Base-by-base conservation (phyloP, 2,113 vertebrate genomes). In the Myrmecobius fasciatus region DNA sequence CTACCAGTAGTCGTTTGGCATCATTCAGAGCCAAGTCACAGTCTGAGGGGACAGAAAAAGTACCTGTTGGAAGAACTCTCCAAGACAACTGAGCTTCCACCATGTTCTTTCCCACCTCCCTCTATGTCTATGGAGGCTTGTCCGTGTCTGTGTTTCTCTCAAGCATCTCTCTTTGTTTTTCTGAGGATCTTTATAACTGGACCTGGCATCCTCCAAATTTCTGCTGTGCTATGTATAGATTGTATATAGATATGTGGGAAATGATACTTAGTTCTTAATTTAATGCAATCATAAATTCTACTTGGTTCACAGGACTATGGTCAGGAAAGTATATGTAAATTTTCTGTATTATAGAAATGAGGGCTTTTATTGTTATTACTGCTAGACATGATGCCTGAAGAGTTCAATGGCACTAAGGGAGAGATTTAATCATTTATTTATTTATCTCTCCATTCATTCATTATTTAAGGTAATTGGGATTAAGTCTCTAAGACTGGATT, bases 1-100 rank as follows among this genome's bases (percentile, higher is more conserved):
- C 97, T 48, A 60, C 25, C 91, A 97, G 0, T 91, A 98, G 49
- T 8, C 52, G 92, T 95, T 96, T 97, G 90, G 97, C 97, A 46
- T 97, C 91, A 2, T 53, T 2, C 90, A 97, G 93, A 2, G 53
- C 96, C 0, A 0, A 0, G 3, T 96, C 94, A 6, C 97, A 98
- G 12, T 94, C 97, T 98, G 96, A 2, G n/a, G 75, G 47, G 36
- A 43, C 17, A 83, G n/a, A 43, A 7, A 14, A 43, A 83, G n/a
- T 83, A 20, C 20, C n/a, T 43, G 7, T 83, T 83, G 67, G 67
- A 83, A 43, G 67, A 83, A 20, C 17, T 83, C 20, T 43, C n/a
- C 67, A 54, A 52, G 36, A 3, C 89, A 92, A 89, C 43, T 46
- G 89, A 47, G n/a, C 47, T 47, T 0, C 0, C 28, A 2, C 0